phyloP scores from a whole-genome alignment of 2,113 vertebrate genomes.

The Pachyramphus minor region DNA sequence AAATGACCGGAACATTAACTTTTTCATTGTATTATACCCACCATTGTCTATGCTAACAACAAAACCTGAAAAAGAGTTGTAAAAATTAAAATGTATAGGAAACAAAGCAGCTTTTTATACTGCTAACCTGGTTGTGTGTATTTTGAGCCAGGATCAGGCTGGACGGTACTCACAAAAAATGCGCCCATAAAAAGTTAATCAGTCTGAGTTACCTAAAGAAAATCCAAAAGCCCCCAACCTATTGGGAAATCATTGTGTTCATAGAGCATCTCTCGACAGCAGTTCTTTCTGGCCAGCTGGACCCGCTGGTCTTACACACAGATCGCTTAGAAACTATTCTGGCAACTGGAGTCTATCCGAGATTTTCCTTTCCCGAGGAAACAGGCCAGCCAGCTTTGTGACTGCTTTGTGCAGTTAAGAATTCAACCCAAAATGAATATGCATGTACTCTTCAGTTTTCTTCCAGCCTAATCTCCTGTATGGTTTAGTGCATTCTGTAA shows the following conservation, averaged over 20 bases:
- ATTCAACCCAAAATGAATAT: background rate
- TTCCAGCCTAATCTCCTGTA: background rate
- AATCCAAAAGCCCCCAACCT: background rate
- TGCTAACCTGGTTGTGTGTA: background rate
- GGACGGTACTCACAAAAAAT: background rate
- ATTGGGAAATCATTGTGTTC: background rate
- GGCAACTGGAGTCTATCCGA: background rate
- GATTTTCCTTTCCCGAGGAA: background rate
- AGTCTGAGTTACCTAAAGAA: background rate
- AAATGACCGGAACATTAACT: background rate
- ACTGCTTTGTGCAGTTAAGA: background rate
- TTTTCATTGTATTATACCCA: background rate
- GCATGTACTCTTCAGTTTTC: background rate
- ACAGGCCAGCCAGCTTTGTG: background rate
- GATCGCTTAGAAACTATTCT: background rate
- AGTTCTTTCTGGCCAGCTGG: background rate
- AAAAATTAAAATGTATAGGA: background rate
- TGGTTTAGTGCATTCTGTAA: background rate
- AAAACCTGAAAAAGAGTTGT: background rate
- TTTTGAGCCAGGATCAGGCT: background rate
- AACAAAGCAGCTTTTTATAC: background rate
- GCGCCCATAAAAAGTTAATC: background rate
- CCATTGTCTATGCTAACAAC: background rate
- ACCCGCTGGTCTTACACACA: background rate
- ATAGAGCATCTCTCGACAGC: accelerated